A percentile compares a stretch with the other conserved stretches of the same genome.
Conservation (phyloP, 2,113 vertebrate genomes). For the Amblyornis subalaris region DNA sequence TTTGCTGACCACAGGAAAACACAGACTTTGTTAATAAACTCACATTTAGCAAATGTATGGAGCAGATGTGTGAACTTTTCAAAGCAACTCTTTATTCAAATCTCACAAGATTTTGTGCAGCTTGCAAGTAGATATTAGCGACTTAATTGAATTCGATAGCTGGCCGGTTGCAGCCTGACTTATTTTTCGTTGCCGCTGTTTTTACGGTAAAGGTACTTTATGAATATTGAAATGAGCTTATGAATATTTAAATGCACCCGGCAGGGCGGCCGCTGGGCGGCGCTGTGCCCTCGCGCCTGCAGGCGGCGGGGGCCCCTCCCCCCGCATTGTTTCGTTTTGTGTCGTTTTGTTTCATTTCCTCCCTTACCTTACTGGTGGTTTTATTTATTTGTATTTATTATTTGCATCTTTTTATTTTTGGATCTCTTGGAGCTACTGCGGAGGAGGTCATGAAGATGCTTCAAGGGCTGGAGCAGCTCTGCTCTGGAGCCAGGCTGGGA, state of each 20-base stretch:
- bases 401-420: background rate
- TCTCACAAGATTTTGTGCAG: background rate
- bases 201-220: background rate
- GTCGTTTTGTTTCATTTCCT: background rate
- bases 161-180: background rate
- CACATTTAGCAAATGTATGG: rapidly evolving
- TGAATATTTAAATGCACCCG: rapidly evolving
- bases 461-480: background rate
- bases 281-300: background rate
- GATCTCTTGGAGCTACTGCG: background rate
- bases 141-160: background rate
- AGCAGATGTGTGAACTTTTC: background rate
- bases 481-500: background rate
- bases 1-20: background rate
- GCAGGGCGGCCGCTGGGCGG: background rate
- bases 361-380: background rate
- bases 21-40: background rate
- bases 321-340: rapidly evolving
- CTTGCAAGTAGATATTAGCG: background rate
- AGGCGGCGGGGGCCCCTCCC: too few relatives aligned
- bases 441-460: background rate
- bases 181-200: background rate
- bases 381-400: background rate
- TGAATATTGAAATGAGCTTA: background rate
- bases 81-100: background rate